phyloP scores from a whole-genome alignment of 23 tunicate genomes.

The Ascidia mentula region DNA sequence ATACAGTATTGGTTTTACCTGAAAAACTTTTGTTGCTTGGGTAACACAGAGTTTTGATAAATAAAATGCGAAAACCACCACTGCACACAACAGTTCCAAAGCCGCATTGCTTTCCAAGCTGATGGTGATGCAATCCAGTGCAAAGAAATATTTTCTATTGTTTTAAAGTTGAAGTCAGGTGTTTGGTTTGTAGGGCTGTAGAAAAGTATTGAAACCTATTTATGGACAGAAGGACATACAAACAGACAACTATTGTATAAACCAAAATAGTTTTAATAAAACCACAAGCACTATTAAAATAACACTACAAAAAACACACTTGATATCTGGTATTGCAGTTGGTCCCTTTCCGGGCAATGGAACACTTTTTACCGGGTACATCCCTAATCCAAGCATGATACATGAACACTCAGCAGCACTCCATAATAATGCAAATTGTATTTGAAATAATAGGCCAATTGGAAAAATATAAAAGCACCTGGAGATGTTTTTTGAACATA shows the following conservation, averaged over 20 bases:
- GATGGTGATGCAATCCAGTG: background rate
- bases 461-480: background rate
- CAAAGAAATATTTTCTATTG: conserved; percentile 14
- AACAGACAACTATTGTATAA: too few species aligned
- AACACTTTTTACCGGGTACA: conserved; percentile 22
- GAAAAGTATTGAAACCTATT: too few species aligned
- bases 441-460: background rate
- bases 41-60: conserved; percentile 18
- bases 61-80: conserved; percentile 42
- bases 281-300: too few species aligned
- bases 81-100: conserved; percentile 40
- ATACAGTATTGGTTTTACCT: too few species aligned
- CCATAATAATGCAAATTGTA: conserved; percentile 11
- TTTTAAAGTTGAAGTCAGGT: conserved; percentile 17
- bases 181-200: background rate
- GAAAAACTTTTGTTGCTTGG: conserved; percentile 10
- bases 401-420: conserved; percentile 28
- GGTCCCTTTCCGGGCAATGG: conserved; percentile 34
- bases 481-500: background rate
- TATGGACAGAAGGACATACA: too few species aligned
- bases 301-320: background rate
- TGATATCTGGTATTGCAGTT: background rate
- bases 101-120: background rate
- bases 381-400: conserved; percentile 35
- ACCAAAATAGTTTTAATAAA: too few species aligned